phyloP scores from a whole-genome alignment of 2,113 vertebrate genomes.

The Oxyura jamaicensis region DNA sequence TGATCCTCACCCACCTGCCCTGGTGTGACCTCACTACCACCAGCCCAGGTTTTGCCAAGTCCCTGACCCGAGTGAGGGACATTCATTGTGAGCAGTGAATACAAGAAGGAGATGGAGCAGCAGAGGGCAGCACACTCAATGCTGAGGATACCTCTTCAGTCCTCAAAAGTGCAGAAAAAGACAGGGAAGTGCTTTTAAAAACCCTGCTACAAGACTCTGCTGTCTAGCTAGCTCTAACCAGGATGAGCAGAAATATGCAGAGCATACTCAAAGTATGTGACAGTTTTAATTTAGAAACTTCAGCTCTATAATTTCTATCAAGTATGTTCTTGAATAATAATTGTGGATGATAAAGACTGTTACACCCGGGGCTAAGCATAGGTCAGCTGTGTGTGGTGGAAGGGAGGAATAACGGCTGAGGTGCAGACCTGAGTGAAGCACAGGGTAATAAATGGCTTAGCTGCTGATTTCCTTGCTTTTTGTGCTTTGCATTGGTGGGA shows the following conservation, averaged over 20 bases:
- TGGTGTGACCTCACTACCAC: background rate
- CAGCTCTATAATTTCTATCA: background rate
- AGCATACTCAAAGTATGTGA: background rate
- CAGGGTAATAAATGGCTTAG: background rate
- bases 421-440: background rate
- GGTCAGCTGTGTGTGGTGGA: background rate
- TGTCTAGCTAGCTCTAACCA: background rate
- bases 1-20: background rate
- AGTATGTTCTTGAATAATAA: background rate
- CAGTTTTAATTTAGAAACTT: background rate
- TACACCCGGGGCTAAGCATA: background rate
- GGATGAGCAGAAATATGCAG: background rate
- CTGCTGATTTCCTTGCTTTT: slow-evolving; percentile 13
- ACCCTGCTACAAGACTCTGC: background rate
- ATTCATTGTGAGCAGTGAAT: background rate
- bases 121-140: slow-evolving; percentile 70
- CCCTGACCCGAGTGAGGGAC: fast-evolving
- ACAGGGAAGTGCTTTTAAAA: background rate
- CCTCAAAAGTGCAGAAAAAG: background rate
- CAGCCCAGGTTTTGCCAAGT: background rate
- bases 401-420: background rate
- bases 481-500: background rate
- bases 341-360: background rate
- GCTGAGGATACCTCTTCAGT: background rate
- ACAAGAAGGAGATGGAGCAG: background rate